Base-by-base conservation (phyloP, 2,888 invertebrate genomes). In the Cheilosia vernalis region DNA sequence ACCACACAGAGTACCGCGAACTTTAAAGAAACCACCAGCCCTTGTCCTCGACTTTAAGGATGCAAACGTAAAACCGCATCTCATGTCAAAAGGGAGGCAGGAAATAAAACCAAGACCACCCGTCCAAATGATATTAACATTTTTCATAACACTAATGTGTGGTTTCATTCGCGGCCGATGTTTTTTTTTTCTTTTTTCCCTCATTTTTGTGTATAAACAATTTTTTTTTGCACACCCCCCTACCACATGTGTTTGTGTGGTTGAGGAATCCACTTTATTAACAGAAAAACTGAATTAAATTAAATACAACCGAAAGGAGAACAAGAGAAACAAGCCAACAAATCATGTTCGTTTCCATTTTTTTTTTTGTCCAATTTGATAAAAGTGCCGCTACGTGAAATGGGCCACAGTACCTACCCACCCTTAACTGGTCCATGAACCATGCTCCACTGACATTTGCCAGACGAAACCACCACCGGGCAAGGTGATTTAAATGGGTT, bases 141-240 rank as follows among this genome's bases (percentile, higher is more conserved):
- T 86, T 82, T 73, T 86, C 86, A 86, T 86, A 86, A 82, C 69
- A 69, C 86, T 86, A 86, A 86, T 86, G 86, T 86, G 77, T 86
- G 77, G 86, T 70, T 77, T 86, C 58, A 73, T 78, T 55, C 77
- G 77, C 82, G 72, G 42, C 47, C 73, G 47, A n/a, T 2, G 40
- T 21, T 15, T 58, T 72, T 58, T 78, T 17, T 51, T 69, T 13
- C 4, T 0, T 37, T 13, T 37, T 10, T 27, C 2, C 21, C 2
- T 21, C 2, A 21, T 30, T 30, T 30, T 9, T 30, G 30, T 30
- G 37, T 10, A 66, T 47, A 73, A 83, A 73, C 51, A 51, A 63
- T 40, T 69, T 69, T 53, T 60, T 64, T 63, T 42, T n/a, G 6
- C 21, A 17, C 53, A 19, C 19, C 15, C 61, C 30, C 33, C 27